Conservation (phyloP, 1,140 invertebrate genomes). For the Euura saliciscinereae region DNA sequence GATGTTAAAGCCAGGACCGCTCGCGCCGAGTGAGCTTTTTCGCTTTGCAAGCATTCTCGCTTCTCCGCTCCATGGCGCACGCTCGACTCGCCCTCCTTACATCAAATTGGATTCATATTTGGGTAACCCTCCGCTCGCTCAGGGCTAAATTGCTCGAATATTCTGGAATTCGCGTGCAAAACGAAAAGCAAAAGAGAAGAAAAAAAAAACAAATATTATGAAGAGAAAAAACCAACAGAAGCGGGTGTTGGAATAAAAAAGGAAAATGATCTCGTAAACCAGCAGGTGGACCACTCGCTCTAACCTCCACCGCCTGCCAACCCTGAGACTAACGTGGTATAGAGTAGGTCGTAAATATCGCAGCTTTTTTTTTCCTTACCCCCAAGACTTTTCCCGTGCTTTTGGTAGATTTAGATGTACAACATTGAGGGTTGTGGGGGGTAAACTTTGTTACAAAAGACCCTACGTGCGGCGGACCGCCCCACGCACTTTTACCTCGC, state of each 20-base stretch:
- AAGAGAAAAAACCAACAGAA: background rate
- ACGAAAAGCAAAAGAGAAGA: background rate
- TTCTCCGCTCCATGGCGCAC: conserved; percentile 31
- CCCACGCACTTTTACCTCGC: too few species aligned
- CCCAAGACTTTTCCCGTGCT: too few species aligned
- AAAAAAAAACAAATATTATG: background rate
- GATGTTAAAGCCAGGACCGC: conserved; percentile 18
- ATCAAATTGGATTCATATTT: conserved; percentile 47
- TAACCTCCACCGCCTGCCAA: background rate
- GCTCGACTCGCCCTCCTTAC: conserved; percentile 31
- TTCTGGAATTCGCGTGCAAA: conserved; percentile 20
- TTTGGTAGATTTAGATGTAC: too few species aligned
- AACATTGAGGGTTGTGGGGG: too few species aligned
- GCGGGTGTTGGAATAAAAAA: background rate
- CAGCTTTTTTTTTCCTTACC: background rate
- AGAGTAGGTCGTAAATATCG: background rate
- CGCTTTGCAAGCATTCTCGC: conserved; percentile 38
- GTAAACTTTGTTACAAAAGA: too few species aligned
- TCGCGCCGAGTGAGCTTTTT: conserved; percentile 22
- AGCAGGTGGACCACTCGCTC: background rate
- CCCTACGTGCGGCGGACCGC: too few species aligned
- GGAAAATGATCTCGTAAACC: background rate
- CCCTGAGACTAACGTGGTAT: background rate
- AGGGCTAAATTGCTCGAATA: conserved; percentile 38
- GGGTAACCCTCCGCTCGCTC: conserved; percentile 35